These are phyloP conservation scores for Coregonus sp. DNA, from an alignment of 2,797 vertebrate species.

Conservation along the genomic window DNA sequence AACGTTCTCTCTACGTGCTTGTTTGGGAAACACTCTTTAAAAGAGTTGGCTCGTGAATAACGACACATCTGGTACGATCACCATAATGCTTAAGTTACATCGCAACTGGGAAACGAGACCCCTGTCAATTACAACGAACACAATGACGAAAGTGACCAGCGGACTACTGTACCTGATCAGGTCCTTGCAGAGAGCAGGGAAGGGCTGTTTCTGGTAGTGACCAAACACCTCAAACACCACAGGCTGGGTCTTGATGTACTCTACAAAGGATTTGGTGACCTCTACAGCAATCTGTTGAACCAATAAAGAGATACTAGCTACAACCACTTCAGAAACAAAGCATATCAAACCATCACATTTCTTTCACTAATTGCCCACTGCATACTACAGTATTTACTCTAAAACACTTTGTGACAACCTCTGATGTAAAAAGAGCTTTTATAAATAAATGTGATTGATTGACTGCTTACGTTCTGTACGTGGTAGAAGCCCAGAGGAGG, in stretches of 20 bases:
- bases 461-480: constrained; percentile 88
- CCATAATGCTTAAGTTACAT: no score
- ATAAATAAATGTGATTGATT: not conserved
- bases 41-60: no score
- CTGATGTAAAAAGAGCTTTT: not conserved
- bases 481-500: constrained; percentile 97
- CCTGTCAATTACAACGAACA: no score
- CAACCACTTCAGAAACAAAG: constrained; percentile 4
- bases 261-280: constrained; percentile 94
- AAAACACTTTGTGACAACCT: not conserved
- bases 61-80: no score
- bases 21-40: no score
- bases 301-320: constrained; percentile 18
- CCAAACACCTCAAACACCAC: constrained; percentile 98
- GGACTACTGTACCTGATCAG: constrained; percentile 82
- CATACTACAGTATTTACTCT: not conserved
- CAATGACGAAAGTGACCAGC: not conserved
- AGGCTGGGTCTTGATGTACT: constrained; percentile 95
- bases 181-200: constrained; percentile 92
- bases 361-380: no score
- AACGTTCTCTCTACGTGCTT: no score
- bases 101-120: no score
- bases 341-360: not conserved
- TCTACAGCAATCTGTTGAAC: constrained; percentile 89
- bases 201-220: constrained; percentile 95